Evolutionary conservation across 2,113 vertebrate genomes (phyloP), one percentile per base, ranked within the genome.

Genomic region (Mormyrus iriodes): DNA sequence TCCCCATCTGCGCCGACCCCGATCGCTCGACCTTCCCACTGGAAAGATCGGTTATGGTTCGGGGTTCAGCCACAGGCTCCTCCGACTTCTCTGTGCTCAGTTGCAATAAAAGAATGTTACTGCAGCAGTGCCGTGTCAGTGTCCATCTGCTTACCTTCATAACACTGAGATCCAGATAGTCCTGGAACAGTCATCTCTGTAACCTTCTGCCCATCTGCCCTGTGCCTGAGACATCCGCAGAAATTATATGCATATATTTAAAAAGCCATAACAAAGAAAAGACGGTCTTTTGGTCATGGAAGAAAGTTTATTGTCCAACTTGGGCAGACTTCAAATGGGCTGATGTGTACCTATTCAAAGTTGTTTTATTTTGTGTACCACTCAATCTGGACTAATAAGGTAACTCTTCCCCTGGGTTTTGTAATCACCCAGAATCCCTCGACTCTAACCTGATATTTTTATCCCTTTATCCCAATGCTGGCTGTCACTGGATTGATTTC

Each of bases 261-360:
- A 13, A 65, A 61, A 87, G 7, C 35, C n/a, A 9, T 10, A 27
- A 35, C 12, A 35, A 35, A 35, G 12, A 73, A 73, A 69, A 73
- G 3, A 73, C 15, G 31, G 65, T 13, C 12, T 17, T 31, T 73
- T 73, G 3, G 5, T 73, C 31, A 73, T 31, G 65, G 8, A 12
- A 9, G 31, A n/a, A n/a, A n/a, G n/a, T n/a, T n/a, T n/a, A 46
- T n/a, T 12, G 39, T 17, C 7, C n/a, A 39, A n/a, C 21, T 10
- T 9, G 13, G 31, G 53, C 85, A 35, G 12, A 27, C 61, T 86
- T 69, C 53, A 49, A 65, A 86, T 39, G 17, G 31, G 48, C 1
- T 31, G 51, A 58, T 61, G 15, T n/a, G 1, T 84, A 55, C 55
- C 88, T 86, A 89, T 89, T 89, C 86, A 69, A 39, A 46, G 9